These are phyloP conservation scores for Vanessa cardui DNA, from an alignment of 2,888 invertebrate species.

Conservation along the genomic window DNA sequence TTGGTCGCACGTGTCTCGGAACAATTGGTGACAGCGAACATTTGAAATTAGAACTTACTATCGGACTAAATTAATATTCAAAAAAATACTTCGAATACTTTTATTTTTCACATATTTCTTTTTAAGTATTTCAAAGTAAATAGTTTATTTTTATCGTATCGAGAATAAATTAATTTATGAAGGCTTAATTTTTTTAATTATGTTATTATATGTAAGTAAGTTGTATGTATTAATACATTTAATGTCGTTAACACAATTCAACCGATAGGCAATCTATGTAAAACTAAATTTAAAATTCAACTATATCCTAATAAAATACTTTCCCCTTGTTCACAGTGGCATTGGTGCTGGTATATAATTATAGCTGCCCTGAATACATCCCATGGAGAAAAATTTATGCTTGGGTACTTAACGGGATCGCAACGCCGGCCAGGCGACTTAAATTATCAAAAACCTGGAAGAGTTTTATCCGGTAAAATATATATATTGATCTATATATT, in stretches of 20 bases:
- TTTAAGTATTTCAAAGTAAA: too few species aligned
- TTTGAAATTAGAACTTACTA: constrained; percentile 45
- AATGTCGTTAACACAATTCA: too few species aligned
- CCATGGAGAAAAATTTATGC: constrained; percentile 84
- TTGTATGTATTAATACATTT: too few species aligned
- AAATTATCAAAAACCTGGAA: constrained; percentile 89
- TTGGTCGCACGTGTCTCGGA: constrained; percentile 62
- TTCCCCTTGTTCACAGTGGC: constrained; percentile 59
- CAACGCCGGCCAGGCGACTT: constrained; percentile 89
- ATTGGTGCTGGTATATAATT: constrained; percentile 63
- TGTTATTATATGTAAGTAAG: too few species aligned
- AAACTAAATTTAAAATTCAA: not conserved
- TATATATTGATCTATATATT: not conserved
- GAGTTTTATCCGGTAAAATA: constrained; percentile 80
- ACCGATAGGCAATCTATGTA: too few species aligned
- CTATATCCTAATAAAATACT: constrained; percentile 5
- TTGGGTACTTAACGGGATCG: constrained; percentile 94
- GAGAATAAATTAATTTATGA: too few species aligned
- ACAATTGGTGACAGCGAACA: constrained; percentile 51
- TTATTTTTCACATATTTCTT: too few species aligned
- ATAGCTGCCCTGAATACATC: constrained; percentile 51
- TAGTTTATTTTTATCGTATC: too few species aligned
- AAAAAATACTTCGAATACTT: too few species aligned
- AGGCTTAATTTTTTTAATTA: too few species aligned
- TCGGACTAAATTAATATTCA: not conserved